Evolutionary conservation across 2,113 vertebrate species (phyloP).

Genomic region (Pterocles orientalis): DNA sequence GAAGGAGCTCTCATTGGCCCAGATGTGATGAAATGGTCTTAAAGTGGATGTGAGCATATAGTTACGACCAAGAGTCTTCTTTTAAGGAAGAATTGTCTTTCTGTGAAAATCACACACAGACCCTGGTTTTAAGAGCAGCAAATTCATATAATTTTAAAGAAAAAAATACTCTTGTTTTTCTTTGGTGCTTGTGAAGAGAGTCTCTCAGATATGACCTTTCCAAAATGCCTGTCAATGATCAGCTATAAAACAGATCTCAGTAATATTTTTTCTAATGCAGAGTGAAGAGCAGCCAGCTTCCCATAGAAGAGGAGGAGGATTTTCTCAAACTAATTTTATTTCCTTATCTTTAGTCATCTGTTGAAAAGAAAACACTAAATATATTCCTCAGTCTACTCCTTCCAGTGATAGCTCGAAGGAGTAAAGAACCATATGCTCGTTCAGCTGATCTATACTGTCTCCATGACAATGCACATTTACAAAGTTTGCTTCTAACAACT

Average conservation of each 20-base stretch:
- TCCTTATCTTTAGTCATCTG: slow-evolving; percentile 68
- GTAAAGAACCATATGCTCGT: slow-evolving; percentile 72
- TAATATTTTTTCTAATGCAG: slow-evolving; percentile 43
- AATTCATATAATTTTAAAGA: neutral
- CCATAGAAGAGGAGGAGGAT: slow-evolving; percentile 53
- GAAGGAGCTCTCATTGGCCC: neutral
- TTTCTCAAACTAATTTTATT: slow-evolving; percentile 69
- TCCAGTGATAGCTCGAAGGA: slow-evolving; percentile 70
- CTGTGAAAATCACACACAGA: neutral
- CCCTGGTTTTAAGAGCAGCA: neutral
- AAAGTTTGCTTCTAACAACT: slow-evolving; percentile 47
- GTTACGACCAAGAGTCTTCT: neutral
- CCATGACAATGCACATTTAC: slow-evolving; percentile 73
- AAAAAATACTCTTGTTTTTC: neutral
- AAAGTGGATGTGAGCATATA: neutral
- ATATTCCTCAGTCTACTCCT: slow-evolving; percentile 66
- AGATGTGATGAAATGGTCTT: neutral
- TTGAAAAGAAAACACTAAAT: slow-evolving; percentile 66
- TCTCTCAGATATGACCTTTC: slow-evolving; percentile 22
- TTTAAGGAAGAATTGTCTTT: neutral
- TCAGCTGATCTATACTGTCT: slow-evolving; percentile 67
- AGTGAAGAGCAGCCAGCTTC: slow-evolving; percentile 54
- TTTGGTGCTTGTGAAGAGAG: neutral
- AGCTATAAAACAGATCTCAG: slow-evolving; percentile 6
- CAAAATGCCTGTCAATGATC: neutral